Evolutionary conservation across 1,140 invertebrate species (phyloP).

Genomic region (Meloidogyne hapla): DNA sequence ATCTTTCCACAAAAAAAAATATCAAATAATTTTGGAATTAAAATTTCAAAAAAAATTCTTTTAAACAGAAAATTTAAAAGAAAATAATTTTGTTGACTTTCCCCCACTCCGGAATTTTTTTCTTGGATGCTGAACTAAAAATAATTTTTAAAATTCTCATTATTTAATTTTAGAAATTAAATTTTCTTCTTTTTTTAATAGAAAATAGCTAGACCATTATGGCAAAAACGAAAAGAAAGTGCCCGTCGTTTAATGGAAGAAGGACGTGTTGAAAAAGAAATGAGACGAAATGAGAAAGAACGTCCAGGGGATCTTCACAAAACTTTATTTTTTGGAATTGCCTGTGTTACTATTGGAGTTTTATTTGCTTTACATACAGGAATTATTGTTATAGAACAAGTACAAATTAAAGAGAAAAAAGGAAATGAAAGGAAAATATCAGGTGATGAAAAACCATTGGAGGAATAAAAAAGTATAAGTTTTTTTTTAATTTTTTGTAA

Average conservation of each 20-base stretch:
- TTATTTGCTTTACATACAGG: slow-evolving; percentile 59
- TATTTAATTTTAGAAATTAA: too few species aligned
- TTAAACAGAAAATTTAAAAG: too few species aligned
- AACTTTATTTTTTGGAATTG: slow-evolving; percentile 53
- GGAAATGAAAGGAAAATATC: background rate
- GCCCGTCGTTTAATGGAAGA: slow-evolving; percentile 52
- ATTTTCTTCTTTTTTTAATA: too few species aligned
- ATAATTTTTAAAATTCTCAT: too few species aligned
- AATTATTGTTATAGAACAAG: slow-evolving; percentile 36
- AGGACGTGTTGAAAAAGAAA: slow-evolving; percentile 28
- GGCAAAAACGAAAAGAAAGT: slow-evolving; percentile 44
- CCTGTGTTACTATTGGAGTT: slow-evolving; percentile 51
- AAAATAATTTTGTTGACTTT: too few species aligned
- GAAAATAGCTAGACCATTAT: slow-evolving; percentile 27
- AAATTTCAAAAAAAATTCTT: too few species aligned
- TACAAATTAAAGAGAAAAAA: background rate
- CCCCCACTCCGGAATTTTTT: too few species aligned
- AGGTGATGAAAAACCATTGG: background rate
- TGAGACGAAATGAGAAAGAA: slow-evolving; percentile 34
- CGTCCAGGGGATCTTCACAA: slow-evolving; percentile 44
- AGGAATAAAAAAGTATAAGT: background rate
- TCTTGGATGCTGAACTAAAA: too few species aligned
- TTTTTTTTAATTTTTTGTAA: too few species aligned
- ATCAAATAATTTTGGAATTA: too few species aligned
- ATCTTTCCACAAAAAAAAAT: too few species aligned